A percentile compares a stretch with the other conserved stretches of the same genome.
These are phyloP conservation scores for Dolichallabes microphthalmus DNA, from an alignment of 2,113 vertebrate genomes.

Conservation along the genomic window DNA sequence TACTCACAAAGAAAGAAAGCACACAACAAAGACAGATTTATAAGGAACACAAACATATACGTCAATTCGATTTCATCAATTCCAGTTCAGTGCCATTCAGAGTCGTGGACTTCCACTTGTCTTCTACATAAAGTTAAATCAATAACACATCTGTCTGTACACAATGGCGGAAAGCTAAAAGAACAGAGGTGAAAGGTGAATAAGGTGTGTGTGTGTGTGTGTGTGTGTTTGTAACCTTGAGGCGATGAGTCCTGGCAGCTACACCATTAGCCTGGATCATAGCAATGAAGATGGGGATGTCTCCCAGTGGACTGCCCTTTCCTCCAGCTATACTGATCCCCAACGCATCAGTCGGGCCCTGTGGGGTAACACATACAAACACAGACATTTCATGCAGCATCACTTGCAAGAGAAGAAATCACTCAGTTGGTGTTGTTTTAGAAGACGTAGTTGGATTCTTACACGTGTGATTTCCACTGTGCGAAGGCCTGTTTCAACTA, in stretches of 20 bases:
- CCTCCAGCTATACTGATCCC: slow-evolving; percentile 96
- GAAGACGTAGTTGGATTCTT: slow-evolving; percentile 48
- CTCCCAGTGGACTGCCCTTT: slow-evolving; percentile 89
- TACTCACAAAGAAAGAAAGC: slow-evolving; percentile 55
- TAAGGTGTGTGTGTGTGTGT: neutral
- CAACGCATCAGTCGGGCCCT: slow-evolving; percentile 86
- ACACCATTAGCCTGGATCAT: slow-evolving; percentile 96
- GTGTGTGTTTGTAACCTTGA: slow-evolving; percentile 73
- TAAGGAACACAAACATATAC: slow-evolving; percentile 2
- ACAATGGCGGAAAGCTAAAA: neutral
- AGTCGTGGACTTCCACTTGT: slow-evolving; percentile 13
- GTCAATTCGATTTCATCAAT: neutral
- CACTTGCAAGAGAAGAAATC: neutral
- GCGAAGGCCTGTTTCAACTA: slow-evolving; percentile 71
- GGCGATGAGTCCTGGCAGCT: slow-evolving; percentile 85
- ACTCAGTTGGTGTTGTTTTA: neutral
- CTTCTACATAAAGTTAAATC: slow-evolving; percentile 24
- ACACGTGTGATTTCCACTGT: slow-evolving; percentile 88
- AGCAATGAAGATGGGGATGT: slow-evolving; percentile 93
- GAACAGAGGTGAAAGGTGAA: neutral
- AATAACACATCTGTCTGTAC: slow-evolving; percentile 5
- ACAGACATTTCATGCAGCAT: neutral
- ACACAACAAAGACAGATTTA: slow-evolving; percentile 8
- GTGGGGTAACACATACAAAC: slow-evolving; percentile 26
- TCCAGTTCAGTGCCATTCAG: slow-evolving; percentile 18